Evolutionary conservation across 2,797 vertebrate species (phyloP), one percentile per base, ranked within the genome.

Genomic region (Ciconia nigra): DNA sequence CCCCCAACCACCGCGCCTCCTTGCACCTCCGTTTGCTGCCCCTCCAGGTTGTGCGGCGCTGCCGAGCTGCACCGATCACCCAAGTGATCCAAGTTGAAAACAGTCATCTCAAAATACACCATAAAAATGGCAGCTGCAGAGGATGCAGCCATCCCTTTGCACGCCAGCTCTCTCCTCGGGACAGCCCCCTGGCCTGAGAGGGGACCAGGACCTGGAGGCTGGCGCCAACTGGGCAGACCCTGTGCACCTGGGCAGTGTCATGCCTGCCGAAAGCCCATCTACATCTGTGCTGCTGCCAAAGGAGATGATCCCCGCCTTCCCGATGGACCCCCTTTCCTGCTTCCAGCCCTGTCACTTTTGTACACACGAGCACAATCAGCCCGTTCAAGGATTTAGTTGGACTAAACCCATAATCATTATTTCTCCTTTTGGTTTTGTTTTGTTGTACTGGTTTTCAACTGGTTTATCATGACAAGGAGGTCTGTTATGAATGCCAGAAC

Each of bases 271-370:
- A 91, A 87, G 49, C 14, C 8, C 58, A 47, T 17, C 44, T n/a
- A 1, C 11, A 11, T 33, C 66, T 63, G 26, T 37, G 39, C 46
- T 78, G 17, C 41, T 61, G 67, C 35, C 82, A 62, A 58, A 91
- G 59, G 42, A 86, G 35, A 22, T 35, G 37, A 31, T 57, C 22
- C 13, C 9, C 1, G 0, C 15, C n/a, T 69, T 76, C 41, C 47
- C 3, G 3, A 55, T 0, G 1, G 7, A 37, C 5, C 0, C 4
- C 15, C 22, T 47, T 65, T 44, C 26, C 39, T 78, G 66, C 41
- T 59, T 67, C 26, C 47, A 83, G 39, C 15, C 33, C 28, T 44
- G 16, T 41, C 37, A 52, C 47, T 47, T 80, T 42, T 16, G 28
- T 10, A 73, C 57, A 59, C 24, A 17, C 1, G 11, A 37, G 57